Evolutionary conservation across 2,797 vertebrate genomes (phyloP), one percentile per base, ranked within the genome.

Genomic region (Tokudaia muenninki): DNA sequence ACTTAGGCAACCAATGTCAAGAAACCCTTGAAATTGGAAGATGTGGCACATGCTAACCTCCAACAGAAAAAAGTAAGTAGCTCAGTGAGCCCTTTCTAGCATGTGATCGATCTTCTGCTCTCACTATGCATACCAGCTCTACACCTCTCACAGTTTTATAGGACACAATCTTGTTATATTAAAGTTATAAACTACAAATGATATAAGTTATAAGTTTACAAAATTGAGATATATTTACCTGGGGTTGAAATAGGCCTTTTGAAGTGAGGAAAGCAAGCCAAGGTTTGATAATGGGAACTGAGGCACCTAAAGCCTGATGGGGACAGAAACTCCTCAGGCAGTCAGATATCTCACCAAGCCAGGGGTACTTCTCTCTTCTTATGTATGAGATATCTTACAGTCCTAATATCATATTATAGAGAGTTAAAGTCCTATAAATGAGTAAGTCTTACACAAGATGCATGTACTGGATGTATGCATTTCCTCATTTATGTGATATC

Each of bases 231-330:
- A 75, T 79, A 77, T 95, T 65, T 37, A 6, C 87, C 6, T 79
- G 37, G 8, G 0, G 29, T 63, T 47, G 31, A 92, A 97, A 95
- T 44, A 94, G 6, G 37, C 90, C 47, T 70, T 93, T 88, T 44
- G 80, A 44, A 47, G 55, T 44, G 34, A 92, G 70, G 17, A 96
- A 92, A 81, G 4, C 84, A 94, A 93, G 94, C 83, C 16, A 86
- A 63, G 52, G n/a, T 86, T 86, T 95, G 82, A 50, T 52, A 63
- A 57, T 82, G 29, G 37, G 63, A 91, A 37, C 78, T 84, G 55
- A 89, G 50, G 6, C n/a, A 37, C 72, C 26, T 44, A 91, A 94
- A 44, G 0, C 50, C 70, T 70, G 4, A 63, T 14, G 50, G 12
- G 86, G n/a, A 90, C 1, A 44, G 50, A 70, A 82, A 31, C 4